Percentiles rank a stretch among this genome's conserved stretches.
These are phyloP conservation scores for Ariopsis seemanni DNA, from an alignment of 2,113 vertebrate species.

Conservation along the genomic window DNA sequence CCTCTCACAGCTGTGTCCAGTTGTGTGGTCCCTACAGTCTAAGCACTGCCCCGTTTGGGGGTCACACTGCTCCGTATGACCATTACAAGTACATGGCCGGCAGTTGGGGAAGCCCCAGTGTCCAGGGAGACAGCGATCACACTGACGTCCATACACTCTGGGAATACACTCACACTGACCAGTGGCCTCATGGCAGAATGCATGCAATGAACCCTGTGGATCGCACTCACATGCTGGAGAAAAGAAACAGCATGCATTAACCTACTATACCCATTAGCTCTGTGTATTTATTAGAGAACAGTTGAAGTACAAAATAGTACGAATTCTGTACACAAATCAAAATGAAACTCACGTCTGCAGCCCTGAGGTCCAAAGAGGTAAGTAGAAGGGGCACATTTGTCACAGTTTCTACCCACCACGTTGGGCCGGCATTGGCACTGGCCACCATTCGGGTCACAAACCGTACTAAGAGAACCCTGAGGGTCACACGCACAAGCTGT, in stretches of 20 bases:
- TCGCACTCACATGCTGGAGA: constrained; percentile 84
- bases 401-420: constrained; percentile 85
- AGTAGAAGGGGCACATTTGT: constrained; percentile 85
- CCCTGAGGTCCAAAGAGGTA: constrained; percentile 90
- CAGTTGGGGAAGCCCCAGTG: constrained; percentile 94
- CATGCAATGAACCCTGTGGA: constrained; percentile 78
- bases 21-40: constrained; percentile 82
- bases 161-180: constrained; percentile 89
- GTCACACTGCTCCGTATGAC: constrained; percentile 84
- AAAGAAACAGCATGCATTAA: not conserved
- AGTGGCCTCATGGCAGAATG: constrained; percentile 80
- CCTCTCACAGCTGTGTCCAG: constrained; percentile 88
- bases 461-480: constrained; percentile 90
- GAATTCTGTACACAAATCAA: not conserved
- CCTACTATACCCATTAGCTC: no score
- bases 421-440: constrained; percentile 91
- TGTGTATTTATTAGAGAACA: no score
- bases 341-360: constrained; percentile 81
- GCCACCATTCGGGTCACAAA: constrained; percentile 89
- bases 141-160: constrained; percentile 82
- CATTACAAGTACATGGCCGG: constrained; percentile 87
- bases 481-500: constrained; percentile 92
- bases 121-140: constrained; percentile 85
- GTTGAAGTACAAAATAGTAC: not conserved
- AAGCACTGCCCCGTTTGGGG: constrained; percentile 79